These are phyloP conservation scores for Aphaenogaster rudis DNA, from an alignment of 1,140 invertebrate genomes.

Conservation along the genomic window DNA sequence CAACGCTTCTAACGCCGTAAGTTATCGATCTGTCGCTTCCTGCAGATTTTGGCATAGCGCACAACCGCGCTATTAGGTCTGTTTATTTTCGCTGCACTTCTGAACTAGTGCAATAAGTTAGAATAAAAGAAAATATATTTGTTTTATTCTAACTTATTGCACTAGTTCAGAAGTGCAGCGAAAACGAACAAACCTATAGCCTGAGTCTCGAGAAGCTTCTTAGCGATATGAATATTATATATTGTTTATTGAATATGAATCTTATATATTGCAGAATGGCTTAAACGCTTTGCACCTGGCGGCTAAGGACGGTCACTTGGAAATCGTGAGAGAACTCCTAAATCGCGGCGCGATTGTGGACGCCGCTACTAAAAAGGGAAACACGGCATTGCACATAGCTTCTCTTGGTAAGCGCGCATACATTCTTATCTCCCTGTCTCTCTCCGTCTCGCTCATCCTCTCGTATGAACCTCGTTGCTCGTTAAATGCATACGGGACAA, in stretches of 20 bases:
- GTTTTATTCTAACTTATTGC: no score
- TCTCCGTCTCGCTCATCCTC: constrained; percentile 4
- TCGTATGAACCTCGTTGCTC: constrained; percentile 1
- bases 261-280: constrained; percentile 92
- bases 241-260: not conserved
- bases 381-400: constrained; percentile 99
- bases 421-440: not conserved
- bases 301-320: constrained; percentile 98
- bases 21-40: constrained; percentile 79
- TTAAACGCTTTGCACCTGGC: constrained; percentile 99
- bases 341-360: constrained; percentile 97
- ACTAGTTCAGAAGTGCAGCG: no score
- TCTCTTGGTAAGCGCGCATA: constrained; percentile 91
- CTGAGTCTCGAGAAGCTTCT: not conserved
- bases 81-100: no score
- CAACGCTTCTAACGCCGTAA: constrained; percentile 99
- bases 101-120: no score
- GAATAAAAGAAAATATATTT: no score
- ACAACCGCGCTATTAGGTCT: not conserved
- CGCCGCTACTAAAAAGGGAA: constrained; percentile 99
- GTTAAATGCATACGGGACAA: constrained; percentile 59
- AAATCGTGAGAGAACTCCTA: constrained; percentile 97
- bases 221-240: not conserved
- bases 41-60: not conserved
- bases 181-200: not conserved